Evolutionary conservation across 1,140 invertebrate species (phyloP).

Genomic region (Monomorium pharaonis): DNA sequence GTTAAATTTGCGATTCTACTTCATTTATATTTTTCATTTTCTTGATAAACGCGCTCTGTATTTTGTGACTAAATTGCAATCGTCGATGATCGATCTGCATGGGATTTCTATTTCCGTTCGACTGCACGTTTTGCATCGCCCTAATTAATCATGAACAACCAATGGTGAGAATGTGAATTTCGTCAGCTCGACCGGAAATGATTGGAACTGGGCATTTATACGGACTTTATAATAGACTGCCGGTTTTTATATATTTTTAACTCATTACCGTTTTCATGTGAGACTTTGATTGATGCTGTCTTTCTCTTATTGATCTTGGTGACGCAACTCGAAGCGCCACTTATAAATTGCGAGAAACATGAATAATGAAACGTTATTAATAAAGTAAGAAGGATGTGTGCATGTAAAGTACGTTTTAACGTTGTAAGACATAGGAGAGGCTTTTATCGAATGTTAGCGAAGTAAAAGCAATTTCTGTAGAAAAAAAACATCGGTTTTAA

Average conservation of each 20-base stretch:
- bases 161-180: conserved; percentile 15
- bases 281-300: conserved; percentile 7
- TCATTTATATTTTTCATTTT: background rate
- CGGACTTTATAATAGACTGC: conserved; percentile 35
- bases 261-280: background rate
- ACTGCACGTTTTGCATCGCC: conserved; percentile 35
- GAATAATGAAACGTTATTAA: conserved; percentile 21
- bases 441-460: conserved; percentile 26
- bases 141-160: background rate
- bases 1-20: background rate
- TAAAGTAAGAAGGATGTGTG: conserved; percentile 11
- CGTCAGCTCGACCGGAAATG: conserved; percentile 54
- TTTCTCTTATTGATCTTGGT: conserved; percentile 18
- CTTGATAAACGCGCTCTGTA: conserved; percentile 35
- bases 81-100: conserved; percentile 34
- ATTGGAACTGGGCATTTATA: conserved; percentile 70
- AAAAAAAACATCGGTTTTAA: conserved; percentile 1
- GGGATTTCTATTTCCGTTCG: conserved; percentile 67
- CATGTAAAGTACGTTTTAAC: conserved; percentile 25
- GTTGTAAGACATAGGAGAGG: conserved; percentile 29
- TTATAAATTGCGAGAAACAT: background rate
- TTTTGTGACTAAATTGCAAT: conserved; percentile 48
- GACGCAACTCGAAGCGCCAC: background rate
- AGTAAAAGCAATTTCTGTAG: conserved; percentile 41
- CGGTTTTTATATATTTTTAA: conserved; percentile 36